Evolutionary conservation across 2,797 vertebrate species (phyloP).

Genomic region (Mus spretus): DNA sequence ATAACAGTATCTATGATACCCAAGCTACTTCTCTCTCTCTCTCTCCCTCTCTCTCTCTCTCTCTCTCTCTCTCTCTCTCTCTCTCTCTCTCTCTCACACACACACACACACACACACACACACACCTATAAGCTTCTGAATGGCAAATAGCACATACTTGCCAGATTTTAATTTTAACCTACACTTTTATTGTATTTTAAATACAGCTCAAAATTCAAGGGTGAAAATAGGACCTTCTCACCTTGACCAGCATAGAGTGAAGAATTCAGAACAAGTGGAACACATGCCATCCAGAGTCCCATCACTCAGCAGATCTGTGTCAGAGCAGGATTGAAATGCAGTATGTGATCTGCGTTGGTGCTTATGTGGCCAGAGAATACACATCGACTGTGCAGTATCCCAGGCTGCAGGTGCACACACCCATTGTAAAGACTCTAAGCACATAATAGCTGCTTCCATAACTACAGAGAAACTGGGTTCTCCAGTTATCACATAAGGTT

Average conservation of each 20-base stretch:
- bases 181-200: slow-evolving; percentile 52
- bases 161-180: slow-evolving; percentile 44
- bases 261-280: background rate
- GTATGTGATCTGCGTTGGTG: background rate
- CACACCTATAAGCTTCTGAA: background rate
- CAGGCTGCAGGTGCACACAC: background rate
- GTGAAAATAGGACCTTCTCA: background rate
- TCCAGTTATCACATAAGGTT: background rate
- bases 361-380: background rate
- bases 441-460: background rate
- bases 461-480: background rate
- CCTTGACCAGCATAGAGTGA: background rate
- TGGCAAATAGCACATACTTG: background rate
- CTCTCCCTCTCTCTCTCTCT: no score
- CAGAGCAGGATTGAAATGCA: background rate
- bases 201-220: background rate
- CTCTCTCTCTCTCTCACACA: no score
- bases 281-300: rapidly evolving
- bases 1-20: slow-evolving; percentile 1
- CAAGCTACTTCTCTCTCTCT: background rate
- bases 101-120: no score
- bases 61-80: no score
- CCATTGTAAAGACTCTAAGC: background rate
- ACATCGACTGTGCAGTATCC: background rate
- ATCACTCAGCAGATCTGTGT: background rate